These are phyloP conservation scores for Acipenser oxyrinchus DNA, from an alignment of 2,797 vertebrate genomes.

Conservation along the genomic window DNA sequence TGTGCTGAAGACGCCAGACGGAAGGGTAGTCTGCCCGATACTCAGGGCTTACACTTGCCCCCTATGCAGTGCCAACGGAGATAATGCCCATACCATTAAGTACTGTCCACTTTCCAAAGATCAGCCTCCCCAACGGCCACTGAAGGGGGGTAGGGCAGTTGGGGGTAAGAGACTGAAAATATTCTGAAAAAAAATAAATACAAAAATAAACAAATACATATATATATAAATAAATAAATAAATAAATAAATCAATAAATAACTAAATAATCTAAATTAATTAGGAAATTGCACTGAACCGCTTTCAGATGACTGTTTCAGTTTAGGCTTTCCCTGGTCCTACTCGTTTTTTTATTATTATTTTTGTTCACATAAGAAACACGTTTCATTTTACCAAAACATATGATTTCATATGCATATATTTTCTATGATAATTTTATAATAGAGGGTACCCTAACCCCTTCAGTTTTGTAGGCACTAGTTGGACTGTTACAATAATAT, in stretches of 20 bases:
- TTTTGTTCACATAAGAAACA: not conserved
- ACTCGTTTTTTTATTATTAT: slow-evolving; percentile 6
- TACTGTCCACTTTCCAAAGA: slow-evolving; percentile 74
- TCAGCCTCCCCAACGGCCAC: slow-evolving; percentile 62
- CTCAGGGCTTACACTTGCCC: slow-evolving; percentile 86
- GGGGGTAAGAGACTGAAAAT: slow-evolving; percentile 74
- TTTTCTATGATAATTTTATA: too few relatives aligned
- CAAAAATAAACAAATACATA: too few relatives aligned
- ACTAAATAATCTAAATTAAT: slow-evolving; percentile 39
- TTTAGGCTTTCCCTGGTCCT: slow-evolving; percentile 15
- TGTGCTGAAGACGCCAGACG: slow-evolving; percentile 84
- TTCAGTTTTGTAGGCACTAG: slow-evolving; percentile 3
- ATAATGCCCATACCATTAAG: slow-evolving; percentile 86
- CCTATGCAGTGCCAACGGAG: slow-evolving; percentile 84
- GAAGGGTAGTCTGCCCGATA: slow-evolving; percentile 86
- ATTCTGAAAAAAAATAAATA: slow-evolving; percentile 37
- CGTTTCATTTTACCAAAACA: not conserved
- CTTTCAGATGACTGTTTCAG: slow-evolving; percentile 21
- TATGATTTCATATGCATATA: too few relatives aligned
- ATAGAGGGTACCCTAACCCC: not conserved
- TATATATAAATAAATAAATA: too few relatives aligned
- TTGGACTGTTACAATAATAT: too few relatives aligned
- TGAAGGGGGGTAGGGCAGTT: slow-evolving; percentile 72
- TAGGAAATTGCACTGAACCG: slow-evolving; percentile 29
- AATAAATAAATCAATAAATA: slow-evolving; percentile 32